Evolutionary conservation across 2,797 vertebrate species (phyloP).

Genomic region (Phoxinus dragarum): DNA sequence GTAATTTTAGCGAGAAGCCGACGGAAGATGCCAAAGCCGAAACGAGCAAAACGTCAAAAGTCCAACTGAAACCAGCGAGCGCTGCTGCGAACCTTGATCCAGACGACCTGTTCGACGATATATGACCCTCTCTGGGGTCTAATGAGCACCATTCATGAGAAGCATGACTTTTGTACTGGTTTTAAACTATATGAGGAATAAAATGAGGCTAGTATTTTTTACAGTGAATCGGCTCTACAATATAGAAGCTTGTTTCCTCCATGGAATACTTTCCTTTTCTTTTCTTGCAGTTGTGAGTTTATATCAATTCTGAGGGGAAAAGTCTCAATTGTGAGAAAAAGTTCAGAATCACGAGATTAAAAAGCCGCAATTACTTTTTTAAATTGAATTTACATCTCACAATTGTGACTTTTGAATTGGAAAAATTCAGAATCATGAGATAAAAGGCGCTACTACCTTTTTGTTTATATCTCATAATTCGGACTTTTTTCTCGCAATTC

Average conservation of each 20-base stretch:
- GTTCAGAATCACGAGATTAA: too few species aligned
- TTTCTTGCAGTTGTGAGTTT: fast-evolving
- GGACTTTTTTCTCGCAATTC: too few species aligned
- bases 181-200: not conserved
- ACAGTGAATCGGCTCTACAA: not conserved
- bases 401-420: too few species aligned
- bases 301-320: not conserved
- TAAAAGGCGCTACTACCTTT: too few species aligned
- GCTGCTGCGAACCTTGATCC: slow-evolving; percentile 70
- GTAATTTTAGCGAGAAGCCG: slow-evolving; percentile 49
- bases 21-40: slow-evolving; percentile 47
- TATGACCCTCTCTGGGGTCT: slow-evolving; percentile 68
- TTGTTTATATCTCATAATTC: too few species aligned
- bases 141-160: not conserved
- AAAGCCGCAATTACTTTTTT: too few species aligned
- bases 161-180: slow-evolving; percentile 1
- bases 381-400: too few species aligned
- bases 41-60: slow-evolving; percentile 41
- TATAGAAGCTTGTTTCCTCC: not conserved
- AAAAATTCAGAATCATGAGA: too few species aligned
- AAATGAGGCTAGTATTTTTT: not conserved
- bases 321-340: not conserved
- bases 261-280: too few species aligned
- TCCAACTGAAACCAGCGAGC: slow-evolving; percentile 50
- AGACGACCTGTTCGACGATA: slow-evolving; percentile 86